These are phyloP conservation scores for Hydraecia micacea DNA, from an alignment of 2,888 invertebrate genomes.

Conservation along the genomic window DNA sequence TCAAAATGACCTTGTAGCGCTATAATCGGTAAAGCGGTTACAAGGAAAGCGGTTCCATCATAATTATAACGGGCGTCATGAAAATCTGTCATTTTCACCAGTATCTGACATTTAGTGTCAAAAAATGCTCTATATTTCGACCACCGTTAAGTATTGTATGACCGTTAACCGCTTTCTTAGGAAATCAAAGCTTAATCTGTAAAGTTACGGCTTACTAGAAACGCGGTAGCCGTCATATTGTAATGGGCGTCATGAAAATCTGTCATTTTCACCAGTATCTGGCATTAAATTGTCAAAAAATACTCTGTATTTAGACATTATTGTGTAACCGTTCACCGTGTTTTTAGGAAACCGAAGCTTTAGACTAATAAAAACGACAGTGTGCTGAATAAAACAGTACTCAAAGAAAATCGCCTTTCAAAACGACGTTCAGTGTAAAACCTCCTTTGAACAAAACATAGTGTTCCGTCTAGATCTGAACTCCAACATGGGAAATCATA, in stretches of 20 bases:
- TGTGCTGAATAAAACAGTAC: not conserved
- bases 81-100: no score
- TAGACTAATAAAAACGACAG: not conserved
- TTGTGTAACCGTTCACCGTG: not conserved
- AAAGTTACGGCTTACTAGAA: no score
- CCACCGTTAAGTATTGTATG: no score
- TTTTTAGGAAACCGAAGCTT: not conserved
- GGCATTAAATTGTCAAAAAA: not conserved
- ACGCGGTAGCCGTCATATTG: not conserved
- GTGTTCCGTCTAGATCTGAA: constrained; percentile 19
- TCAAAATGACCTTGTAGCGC: no score
- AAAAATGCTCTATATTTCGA: no score
- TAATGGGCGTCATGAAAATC: not conserved
- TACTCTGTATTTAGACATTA: not conserved
- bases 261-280: not conserved
- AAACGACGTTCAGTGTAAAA: constrained; percentile 13
- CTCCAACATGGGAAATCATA: constrained; percentile 64
- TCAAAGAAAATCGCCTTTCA: not conserved
- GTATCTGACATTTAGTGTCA: no score
- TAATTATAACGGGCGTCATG: no score
- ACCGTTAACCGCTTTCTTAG: no score
- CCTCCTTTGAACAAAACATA: constrained; percentile 26
- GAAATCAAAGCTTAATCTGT: no score
- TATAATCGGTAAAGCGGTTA: no score
- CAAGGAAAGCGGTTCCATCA: no score